These are phyloP conservation scores for Pedicia rivosa DNA, from an alignment of 2,888 invertebrate species.

Conservation along the genomic window DNA sequence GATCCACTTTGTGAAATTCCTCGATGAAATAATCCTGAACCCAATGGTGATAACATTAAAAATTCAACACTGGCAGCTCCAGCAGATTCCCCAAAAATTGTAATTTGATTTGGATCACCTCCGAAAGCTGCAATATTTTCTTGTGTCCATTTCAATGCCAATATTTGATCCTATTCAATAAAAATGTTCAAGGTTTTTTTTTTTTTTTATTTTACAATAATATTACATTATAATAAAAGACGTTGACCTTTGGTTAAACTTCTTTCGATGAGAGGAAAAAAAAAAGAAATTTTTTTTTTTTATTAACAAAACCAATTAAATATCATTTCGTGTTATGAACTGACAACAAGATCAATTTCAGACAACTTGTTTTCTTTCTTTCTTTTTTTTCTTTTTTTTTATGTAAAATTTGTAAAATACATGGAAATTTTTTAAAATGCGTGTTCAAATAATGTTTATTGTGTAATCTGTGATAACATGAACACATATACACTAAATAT, in stretches of 20 bases:
- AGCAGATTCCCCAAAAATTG: conserved; percentile 45
- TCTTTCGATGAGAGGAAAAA: too few relatives aligned
- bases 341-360: too few relatives aligned
- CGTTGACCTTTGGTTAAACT: too few relatives aligned
- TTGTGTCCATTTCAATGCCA: conserved; percentile 42
- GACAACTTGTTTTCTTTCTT: too few relatives aligned
- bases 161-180: conserved; percentile 36
- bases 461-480: too few relatives aligned
- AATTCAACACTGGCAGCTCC: conserved; percentile 43
- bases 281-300: background rate
- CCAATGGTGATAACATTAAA: conserved; percentile 37
- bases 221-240: background rate
- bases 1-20: conserved; percentile 45
- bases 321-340: too few relatives aligned
- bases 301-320: too few relatives aligned
- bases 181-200: background rate
- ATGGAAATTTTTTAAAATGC: too few relatives aligned
- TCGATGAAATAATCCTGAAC: conserved; percentile 42
- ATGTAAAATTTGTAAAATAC: too few relatives aligned
- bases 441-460: too few relatives aligned
- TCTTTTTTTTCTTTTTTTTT: too few relatives aligned
- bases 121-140: conserved; percentile 44
- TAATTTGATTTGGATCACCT: conserved; percentile 38
- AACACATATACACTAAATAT: too few relatives aligned
- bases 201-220: background rate